Conservation (phyloP, 2,888 invertebrate genomes). For the Perizoma flavofasciatum region DNA sequence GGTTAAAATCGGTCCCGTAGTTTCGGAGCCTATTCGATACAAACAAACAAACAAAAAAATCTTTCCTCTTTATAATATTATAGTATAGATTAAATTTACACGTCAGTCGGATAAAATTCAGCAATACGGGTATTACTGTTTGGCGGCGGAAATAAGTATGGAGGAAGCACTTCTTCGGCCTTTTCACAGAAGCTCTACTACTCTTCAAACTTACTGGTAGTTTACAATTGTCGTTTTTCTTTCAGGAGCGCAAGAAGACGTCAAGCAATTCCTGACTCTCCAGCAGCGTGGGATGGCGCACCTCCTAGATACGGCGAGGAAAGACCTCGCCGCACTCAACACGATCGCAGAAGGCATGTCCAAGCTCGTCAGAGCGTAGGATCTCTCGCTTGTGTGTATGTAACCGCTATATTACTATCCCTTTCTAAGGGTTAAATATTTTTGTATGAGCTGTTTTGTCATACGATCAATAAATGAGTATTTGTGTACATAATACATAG, state of each 20-base stretch:
- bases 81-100: no score
- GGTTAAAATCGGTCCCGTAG: no score
- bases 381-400: constrained; percentile 18
- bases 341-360: constrained; percentile 91
- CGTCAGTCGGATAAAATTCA: no score
- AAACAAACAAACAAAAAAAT: no score
- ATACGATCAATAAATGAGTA: constrained; percentile 2
- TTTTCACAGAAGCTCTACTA: no score
- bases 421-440: constrained; percentile 8
- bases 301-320: constrained; percentile 91
- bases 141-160: no score
- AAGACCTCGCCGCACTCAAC: constrained; percentile 90
- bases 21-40: no score
- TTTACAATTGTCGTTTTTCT: neutral
- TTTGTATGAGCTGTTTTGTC: constrained; percentile 16
- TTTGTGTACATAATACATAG: constrained; percentile 1
- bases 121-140: no score
- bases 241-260: constrained; percentile 86
- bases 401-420: constrained; percentile 4
- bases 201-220: no score
- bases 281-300: constrained; percentile 96
- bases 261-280: constrained; percentile 91
- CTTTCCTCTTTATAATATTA: no score
- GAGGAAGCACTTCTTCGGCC: no score
- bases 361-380: constrained; percentile 76